Evolutionary conservation across 2,113 vertebrate genomes (phyloP).

Genomic region (Proterorhinus semilunaris): DNA sequence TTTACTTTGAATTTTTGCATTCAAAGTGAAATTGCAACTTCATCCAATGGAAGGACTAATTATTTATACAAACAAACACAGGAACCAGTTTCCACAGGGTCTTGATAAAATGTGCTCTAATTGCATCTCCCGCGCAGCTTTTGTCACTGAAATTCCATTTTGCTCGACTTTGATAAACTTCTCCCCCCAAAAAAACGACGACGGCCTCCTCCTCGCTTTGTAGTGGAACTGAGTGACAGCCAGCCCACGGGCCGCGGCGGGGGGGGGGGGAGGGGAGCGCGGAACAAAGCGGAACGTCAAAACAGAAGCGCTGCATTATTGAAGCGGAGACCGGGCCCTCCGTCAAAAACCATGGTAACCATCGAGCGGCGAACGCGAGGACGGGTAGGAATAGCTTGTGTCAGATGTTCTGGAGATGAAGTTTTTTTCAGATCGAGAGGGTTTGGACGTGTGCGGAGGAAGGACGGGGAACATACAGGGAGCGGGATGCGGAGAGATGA

Average conservation of each 20-base stretch:
- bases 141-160: not conserved
- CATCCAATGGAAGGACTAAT: no score
- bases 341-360: not conserved
- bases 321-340: not conserved
- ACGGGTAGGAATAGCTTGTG: no score
- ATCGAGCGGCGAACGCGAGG: not conserved
- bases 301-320: not conserved
- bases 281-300: not conserved
- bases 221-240: not conserved
- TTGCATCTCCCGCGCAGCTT: not conserved
- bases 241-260: not conserved
- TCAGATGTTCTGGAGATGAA: no score
- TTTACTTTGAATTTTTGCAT: no score
- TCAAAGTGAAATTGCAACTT: no score
- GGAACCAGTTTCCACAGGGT: no score
- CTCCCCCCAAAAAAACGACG: not conserved
- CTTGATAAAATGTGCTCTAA: no score
- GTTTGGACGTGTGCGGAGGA: no score
- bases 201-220: not conserved
- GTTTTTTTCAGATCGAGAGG: no score
- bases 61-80: no score
- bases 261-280: not conserved
- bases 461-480: no score
- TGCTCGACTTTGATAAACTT: not conserved
- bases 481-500: no score